A percentile compares a stretch with the other conserved stretches of the same genome.
Conservation (phyloP, 2,797 vertebrate species). For the Sylvilagus floridanus region DNA sequence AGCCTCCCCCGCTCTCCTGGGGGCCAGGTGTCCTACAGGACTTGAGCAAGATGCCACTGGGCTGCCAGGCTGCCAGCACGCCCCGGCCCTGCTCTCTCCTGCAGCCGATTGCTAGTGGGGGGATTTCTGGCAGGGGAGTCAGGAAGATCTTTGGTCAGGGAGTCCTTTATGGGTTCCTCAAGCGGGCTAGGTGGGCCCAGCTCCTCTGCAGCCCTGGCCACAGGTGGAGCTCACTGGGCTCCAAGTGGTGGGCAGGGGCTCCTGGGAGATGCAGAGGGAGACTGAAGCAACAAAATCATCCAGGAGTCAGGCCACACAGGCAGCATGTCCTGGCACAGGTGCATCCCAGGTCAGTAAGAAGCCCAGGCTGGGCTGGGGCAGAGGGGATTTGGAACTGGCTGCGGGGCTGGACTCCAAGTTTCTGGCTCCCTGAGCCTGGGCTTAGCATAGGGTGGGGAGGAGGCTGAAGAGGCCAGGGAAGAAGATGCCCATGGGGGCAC, state of each 20-base stretch:
- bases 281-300: no score
- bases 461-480: not conserved
- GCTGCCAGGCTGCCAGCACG: not conserved
- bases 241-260: not conserved
- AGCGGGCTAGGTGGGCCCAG: no score
- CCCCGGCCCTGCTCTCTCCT: not conserved
- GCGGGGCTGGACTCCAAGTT: not conserved
- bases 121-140: conserved; percentile 21
- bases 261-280: not conserved
- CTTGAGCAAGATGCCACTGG: not conserved
- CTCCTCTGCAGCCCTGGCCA: not conserved
- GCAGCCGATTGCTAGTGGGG: not conserved
- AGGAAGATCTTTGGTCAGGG: not conserved
- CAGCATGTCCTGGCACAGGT: not conserved
- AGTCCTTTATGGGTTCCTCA: not conserved
- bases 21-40: not conserved
- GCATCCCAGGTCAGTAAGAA: not conserved
- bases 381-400: not conserved
- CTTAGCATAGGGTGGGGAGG: not conserved
- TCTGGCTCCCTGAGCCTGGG: not conserved
- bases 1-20: not conserved
- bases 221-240: not conserved
- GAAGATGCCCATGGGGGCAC: not conserved
- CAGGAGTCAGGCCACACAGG: no score
- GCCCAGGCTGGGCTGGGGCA: not conserved